These are phyloP conservation scores for Hormiphora californensis DNA, from an alignment of 37 sponge, comb jelly and placozoan genomes.

Conservation along the genomic window DNA sequence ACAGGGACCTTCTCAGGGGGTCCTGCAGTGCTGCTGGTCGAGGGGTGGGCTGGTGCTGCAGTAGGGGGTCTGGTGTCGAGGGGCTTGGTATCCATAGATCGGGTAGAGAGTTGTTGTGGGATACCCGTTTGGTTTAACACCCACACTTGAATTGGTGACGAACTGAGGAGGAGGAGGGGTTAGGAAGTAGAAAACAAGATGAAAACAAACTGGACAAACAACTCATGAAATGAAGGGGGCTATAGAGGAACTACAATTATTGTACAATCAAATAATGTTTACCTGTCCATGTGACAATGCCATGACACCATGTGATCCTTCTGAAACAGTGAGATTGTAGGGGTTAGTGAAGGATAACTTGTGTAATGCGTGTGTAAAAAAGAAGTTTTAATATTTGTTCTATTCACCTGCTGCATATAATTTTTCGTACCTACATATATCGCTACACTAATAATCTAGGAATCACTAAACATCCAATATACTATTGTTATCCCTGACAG, in stretches of 20 bases:
- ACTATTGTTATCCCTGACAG: no score
- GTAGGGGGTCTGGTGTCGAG: no score
- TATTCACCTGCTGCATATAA: no score
- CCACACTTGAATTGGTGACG: slow-evolving; percentile 25
- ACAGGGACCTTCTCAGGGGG: background rate
- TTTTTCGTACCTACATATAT: no score
- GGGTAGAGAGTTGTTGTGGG: slow-evolving; percentile 25
- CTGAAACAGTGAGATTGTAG: background rate
- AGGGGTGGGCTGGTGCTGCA: background rate
- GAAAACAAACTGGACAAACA: background rate
- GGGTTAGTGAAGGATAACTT: background rate
- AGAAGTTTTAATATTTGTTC: no score
- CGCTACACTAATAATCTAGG: no score
- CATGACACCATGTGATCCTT: background rate
- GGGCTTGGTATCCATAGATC: no score
- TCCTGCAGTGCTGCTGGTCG: background rate
- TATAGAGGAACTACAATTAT: background rate
- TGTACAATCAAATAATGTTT: background rate
- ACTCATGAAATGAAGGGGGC: background rate
- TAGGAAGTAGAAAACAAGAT: background rate
- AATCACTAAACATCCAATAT: no score
- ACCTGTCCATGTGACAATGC: slow-evolving; percentile 43
- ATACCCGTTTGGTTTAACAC: slow-evolving; percentile 14
- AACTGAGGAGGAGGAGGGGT: background rate
- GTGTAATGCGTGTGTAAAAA: background rate